phyloP scores from a whole-genome alignment of 2,797 vertebrate species.

The Botia kubotai region DNA sequence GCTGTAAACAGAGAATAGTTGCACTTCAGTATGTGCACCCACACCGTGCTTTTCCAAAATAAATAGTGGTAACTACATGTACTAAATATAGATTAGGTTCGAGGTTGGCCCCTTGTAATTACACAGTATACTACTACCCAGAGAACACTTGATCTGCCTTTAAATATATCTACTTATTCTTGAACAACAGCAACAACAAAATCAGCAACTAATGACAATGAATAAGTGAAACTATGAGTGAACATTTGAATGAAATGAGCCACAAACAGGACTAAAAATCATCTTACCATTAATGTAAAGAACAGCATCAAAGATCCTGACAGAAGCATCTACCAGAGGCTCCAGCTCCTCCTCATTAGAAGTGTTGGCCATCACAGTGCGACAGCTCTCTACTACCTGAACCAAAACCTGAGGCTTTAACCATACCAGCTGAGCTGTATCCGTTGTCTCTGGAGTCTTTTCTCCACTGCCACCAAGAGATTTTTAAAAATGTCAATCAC shows the following conservation, averaged over 20 bases:
- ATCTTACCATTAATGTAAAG: constrained; percentile 87
- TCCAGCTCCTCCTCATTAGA: constrained; percentile 67
- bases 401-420: constrained; percentile 80
- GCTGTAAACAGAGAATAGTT: constrained; percentile 69
- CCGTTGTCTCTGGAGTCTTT: constrained; percentile 9
- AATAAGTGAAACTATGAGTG: background rate
- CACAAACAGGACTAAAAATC: background rate
- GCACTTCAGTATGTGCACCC: too few species aligned
- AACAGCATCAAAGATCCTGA: constrained; percentile 86
- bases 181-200: background rate
- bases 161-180: background rate
- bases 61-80: too few species aligned
- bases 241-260: background rate
- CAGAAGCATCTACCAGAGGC: constrained; percentile 74
- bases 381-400: constrained; percentile 81
- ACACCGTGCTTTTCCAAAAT: too few species aligned
- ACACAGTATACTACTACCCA: too few species aligned
- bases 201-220: background rate
- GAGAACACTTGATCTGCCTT: too few species aligned
- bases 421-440: constrained; percentile 77
- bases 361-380: constrained; percentile 78
- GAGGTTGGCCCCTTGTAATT: too few species aligned
- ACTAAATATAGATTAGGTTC: too few species aligned
- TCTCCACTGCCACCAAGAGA: constrained; percentile 4
- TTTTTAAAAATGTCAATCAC: constrained; percentile 23